Evolutionary conservation across 2,888 invertebrate genomes (phyloP), one percentile per base, ranked within the genome.

Genomic region (Rhodophaea formosa): DNA sequence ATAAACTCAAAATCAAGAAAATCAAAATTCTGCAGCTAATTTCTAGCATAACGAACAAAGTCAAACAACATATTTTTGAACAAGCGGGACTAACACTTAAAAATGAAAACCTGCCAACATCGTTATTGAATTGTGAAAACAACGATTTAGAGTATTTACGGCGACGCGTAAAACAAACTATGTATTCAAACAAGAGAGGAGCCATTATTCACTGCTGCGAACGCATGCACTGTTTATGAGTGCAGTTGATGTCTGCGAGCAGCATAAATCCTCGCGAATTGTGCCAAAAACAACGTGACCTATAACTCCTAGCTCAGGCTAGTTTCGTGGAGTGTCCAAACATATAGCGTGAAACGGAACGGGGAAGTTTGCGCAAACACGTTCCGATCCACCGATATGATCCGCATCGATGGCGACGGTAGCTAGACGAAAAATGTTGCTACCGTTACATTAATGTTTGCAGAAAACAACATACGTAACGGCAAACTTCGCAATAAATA

Each of bases 161-260:
- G 54, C 45, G 45, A 45, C 45, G 32, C 45, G 46, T 55, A 55
- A 53, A 55, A 55, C 58, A 79, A 81, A 80, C 78, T 74, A 70
- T 74, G 71, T 78, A 77, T 79, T 77, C 77, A 77, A 79, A 75
- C 80, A 75, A 70, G 73, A 75, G 72, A 64, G 67, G 67, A 67
- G 71, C 71, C 69, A 80, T 85, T 77, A 81, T 82, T 82, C 80
- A 84, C 72, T 72, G 67, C 71, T 75, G 72, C 75, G 75, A 75
- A 71, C 68, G 75, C 77, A 75, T 79, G 79, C 80, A 77, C 80
- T 79, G 83, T 88, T 87, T 87, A 88, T 85, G 87, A 85, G 86
- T 84, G 84, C 81, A 83, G 77, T 84, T 85, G 87, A 86, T 85
- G 80, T 79, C 79, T 73, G 71, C 67, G 72, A 69, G 70, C 71